phyloP scores from a whole-genome alignment of 2,888 invertebrate genomes.

The Apamea epomidion region DNA sequence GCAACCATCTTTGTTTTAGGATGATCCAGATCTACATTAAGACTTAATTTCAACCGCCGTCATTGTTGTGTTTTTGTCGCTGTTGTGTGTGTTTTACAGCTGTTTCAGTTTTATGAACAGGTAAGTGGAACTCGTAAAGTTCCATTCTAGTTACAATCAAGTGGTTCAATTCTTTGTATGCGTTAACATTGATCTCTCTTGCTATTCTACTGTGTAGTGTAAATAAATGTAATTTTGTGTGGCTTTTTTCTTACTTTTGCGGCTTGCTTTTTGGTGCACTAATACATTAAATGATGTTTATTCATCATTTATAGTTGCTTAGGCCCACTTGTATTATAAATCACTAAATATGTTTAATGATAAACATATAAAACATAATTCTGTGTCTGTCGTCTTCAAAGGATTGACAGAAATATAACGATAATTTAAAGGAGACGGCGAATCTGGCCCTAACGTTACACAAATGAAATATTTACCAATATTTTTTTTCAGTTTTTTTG shows the following conservation, averaged over 20 bases:
- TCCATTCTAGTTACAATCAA: background rate
- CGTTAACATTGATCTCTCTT: background rate
- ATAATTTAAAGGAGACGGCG: background rate
- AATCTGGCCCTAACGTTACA: too few species aligned
- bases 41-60: background rate
- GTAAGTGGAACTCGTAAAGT: background rate
- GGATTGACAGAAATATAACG: background rate
- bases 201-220: background rate
- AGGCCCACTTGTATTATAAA: background rate
- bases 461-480: too few species aligned
- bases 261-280: constrained; percentile 45
- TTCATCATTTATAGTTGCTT: background rate
- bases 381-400: background rate
- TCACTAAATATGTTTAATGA: background rate
- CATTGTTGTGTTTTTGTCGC: constrained; percentile 3
- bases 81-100: constrained; percentile 32
- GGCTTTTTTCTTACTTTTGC: constrained; percentile 19
- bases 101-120: background rate
- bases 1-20: background rate
- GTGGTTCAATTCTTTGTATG: constrained; percentile 14
- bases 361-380: background rate
- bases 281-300: constrained; percentile 5
- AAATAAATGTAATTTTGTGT: background rate
- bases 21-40: background rate
- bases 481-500: too few species aligned